Base-by-base conservation (phyloP, 2,113 vertebrate species). In the Marcusenius ussheri region DNA sequence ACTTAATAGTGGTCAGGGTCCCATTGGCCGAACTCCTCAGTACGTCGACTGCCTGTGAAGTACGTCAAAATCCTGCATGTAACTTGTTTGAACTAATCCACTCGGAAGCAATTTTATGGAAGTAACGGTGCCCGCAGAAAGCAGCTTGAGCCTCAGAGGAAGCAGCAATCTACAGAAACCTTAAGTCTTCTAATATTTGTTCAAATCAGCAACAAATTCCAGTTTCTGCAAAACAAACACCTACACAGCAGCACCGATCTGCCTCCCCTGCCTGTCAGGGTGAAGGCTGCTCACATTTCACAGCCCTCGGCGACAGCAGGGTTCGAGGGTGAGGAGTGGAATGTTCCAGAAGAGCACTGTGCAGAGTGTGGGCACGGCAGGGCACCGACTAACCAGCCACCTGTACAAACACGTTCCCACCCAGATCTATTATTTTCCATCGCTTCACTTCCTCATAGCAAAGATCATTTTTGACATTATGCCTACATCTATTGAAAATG, bases 161-260 rank as follows among this genome's bases (percentile, higher is more conserved):
- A 51, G 85, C 85, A 8, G 4, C 85, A 87, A 87, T 87, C 85
- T 53, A 21, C 85, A 19, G n/a, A 87, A 53, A 87, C 85, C 85
- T 53, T 87, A 87, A 51, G 85, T 87, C 56, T 46, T 66, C 87
- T 62, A 88, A 88, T 88, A 66, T 88, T 31, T 88, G 51, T 66
- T 88, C 53, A 88, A 88, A 88, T 58, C n/a, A 53, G 87, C 46
- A 88, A 66, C 51, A 58, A 88, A 88, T 88, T 66, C 39, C 56
- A 46, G 42, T 62, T 88, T 88, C 17, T 66, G 21, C 53, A 88
- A 88, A 88, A 88, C 39, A 46, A n/a, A 88, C 56, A 19, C 87
- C 87, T 45, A 88, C 56, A 45, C 42, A 66, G 31, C 53, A 66
- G 10, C 19, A 7, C 19, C 3, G 24, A 56, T 88, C 86, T 42